Percentiles rank a stretch among this genome's conserved stretches.
Conservation (phyloP, 2,888 invertebrate genomes). For the Phortica okadai region DNA sequence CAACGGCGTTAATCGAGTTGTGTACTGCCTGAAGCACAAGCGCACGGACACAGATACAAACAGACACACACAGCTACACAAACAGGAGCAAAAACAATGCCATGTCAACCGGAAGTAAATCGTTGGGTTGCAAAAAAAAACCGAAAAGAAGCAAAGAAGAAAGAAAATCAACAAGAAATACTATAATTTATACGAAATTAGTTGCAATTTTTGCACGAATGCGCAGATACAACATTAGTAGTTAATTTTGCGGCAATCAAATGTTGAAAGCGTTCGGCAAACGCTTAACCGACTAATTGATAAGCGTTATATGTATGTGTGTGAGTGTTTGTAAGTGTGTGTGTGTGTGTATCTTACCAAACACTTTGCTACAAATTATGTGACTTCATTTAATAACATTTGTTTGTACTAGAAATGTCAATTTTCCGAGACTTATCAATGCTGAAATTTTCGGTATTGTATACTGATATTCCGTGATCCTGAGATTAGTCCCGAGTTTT, state of each 20-base stretch:
- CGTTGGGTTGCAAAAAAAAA: not conserved
- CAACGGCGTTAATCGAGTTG: slow-evolving; percentile 12
- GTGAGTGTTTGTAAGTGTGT: too few relatives aligned
- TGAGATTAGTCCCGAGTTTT: too few relatives aligned
- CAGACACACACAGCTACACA: not conserved
- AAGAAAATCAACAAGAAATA: not conserved
- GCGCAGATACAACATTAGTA: not conserved
- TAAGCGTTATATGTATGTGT: not conserved
- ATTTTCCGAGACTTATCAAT: too few relatives aligned
- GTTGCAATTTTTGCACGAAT: not conserved
- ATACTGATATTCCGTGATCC: too few relatives aligned
- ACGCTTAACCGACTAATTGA: not conserved
- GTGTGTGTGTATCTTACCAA: too few relatives aligned
- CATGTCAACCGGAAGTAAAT: not conserved
- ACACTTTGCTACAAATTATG: too few relatives aligned
- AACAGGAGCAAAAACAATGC: not conserved
- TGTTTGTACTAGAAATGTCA: too few relatives aligned
- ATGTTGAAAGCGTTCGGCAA: not conserved
- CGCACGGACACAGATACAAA: not conserved
- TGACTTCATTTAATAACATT: too few relatives aligned
- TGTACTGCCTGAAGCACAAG: not conserved
- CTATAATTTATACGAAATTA: not conserved
- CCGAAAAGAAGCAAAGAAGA: not conserved
- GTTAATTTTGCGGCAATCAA: not conserved
- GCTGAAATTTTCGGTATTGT: too few relatives aligned